Evolutionary conservation across 2,888 invertebrate species (phyloP).

Genomic region (Drosophila multiciliata): DNA sequence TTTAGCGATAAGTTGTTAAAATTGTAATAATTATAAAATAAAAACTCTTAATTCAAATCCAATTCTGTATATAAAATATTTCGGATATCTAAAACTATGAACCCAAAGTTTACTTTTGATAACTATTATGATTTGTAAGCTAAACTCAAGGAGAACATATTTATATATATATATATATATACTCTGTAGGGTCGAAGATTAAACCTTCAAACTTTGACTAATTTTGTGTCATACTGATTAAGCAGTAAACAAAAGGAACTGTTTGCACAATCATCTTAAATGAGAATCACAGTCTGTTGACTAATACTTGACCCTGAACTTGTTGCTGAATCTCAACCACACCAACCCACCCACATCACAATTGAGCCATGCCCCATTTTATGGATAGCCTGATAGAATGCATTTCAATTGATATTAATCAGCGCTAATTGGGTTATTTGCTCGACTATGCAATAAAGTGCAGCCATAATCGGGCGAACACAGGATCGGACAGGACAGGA

Average conservation of each 20-base stretch:
- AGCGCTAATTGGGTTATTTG: conserved; percentile 79
- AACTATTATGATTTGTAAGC: too few relatives aligned
- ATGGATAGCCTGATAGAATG: conserved; percentile 55
- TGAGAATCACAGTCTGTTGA: conserved; percentile 3
- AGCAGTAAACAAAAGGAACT: conserved; percentile 2
- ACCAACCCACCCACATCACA: not conserved
- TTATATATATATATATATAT: not conserved
- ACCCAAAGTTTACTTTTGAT: not conserved
- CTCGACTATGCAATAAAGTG: conserved; percentile 76
- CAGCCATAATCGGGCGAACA: conserved; percentile 64
- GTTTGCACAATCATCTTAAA: conserved; percentile 13
- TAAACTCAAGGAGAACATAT: not conserved
- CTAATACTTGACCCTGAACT: conserved; percentile 67
- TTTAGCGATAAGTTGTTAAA: not conserved
- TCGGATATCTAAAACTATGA: not conserved
- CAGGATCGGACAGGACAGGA: conserved; percentile 8
- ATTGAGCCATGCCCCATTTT: conserved; percentile 19
- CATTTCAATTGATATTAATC: conserved; percentile 79
- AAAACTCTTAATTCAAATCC: not conserved
- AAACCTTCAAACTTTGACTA: not conserved
- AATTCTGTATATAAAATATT: not conserved
- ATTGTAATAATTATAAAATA: not conserved
- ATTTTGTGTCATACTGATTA: not conserved
- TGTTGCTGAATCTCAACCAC: conserved; percentile 18
- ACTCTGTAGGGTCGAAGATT: not conserved